A percentile compares a stretch with the other conserved stretches of the same genome.
Evolutionary conservation across 2,888 invertebrate species (phyloP).

Genomic region (Spodoptera picta): DNA sequence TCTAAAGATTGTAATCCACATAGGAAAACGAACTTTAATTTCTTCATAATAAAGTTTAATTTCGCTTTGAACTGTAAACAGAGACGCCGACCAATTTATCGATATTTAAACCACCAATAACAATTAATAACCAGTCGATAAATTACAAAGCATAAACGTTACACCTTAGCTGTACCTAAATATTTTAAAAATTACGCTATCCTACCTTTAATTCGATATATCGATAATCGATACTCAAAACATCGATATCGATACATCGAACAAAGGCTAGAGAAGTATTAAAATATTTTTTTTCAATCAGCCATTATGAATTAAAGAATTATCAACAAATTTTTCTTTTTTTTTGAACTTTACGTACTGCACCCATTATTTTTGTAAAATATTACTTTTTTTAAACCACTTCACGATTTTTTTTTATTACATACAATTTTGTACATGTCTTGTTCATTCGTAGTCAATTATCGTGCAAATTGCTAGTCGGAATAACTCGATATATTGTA

Average conservation of each 20-base stretch:
- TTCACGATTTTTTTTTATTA: too few species aligned
- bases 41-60: too few species aligned
- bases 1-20: too few species aligned
- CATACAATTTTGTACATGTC: constrained; percentile 32
- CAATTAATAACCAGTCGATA: constrained; percentile 19
- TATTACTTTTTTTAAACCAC: constrained; percentile 6
- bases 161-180: constrained; percentile 46
- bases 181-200: constrained; percentile 49
- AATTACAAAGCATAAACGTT: constrained; percentile 48
- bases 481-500: too few species aligned
- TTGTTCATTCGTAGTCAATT: constrained; percentile 14
- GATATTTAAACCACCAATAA: constrained; percentile 16
- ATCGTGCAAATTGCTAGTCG: not conserved
- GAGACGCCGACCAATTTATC: constrained; percentile 18
- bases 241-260: constrained; percentile 29
- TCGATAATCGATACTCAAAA: constrained; percentile 6
- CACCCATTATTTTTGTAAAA: constrained; percentile 33
- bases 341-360: constrained; percentile 33
- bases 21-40: not conserved
- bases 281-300: constrained; percentile 47
- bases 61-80: too few species aligned
- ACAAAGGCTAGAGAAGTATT: constrained; percentile 34
- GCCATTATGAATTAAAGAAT: constrained; percentile 33
- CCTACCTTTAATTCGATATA: constrained; percentile 11
- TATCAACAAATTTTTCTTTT: constrained; percentile 33